phyloP scores from a whole-genome alignment of 1,140 invertebrate species.

The Cyrtorhinus lividipennis region DNA sequence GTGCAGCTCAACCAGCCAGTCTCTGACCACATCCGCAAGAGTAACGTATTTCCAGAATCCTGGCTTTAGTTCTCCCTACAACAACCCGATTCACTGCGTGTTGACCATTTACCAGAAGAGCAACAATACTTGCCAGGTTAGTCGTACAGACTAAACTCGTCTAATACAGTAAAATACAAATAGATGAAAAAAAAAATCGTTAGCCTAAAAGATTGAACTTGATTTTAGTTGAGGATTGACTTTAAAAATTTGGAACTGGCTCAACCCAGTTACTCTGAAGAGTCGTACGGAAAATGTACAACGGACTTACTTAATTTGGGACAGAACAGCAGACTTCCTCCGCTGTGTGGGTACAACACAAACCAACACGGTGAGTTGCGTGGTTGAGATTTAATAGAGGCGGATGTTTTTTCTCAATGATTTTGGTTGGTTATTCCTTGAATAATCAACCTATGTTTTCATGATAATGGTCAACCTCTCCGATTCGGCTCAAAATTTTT shows the following conservation, averaged over 20 bases:
- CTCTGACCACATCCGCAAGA: conserved; percentile 52
- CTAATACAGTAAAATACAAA: background rate
- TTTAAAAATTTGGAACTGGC: conserved; percentile 56
- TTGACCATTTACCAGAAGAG: conserved; percentile 52
- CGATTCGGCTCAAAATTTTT: background rate
- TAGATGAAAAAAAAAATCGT: background rate
- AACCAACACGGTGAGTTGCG: conserved; percentile 52
- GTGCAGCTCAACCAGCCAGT: too few species aligned
- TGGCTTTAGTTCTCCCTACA: conserved; percentile 48
- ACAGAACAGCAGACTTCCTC: conserved; percentile 50
- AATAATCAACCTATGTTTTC: background rate
- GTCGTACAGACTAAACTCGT: conserved; percentile 1
- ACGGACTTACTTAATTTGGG: conserved; percentile 52
- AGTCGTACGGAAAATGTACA: conserved; percentile 43
- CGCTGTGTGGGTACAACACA: conserved; percentile 62
- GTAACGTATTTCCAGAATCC: conserved; percentile 71
- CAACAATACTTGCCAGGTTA: conserved; percentile 56
- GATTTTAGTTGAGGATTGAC: conserved; percentile 52
- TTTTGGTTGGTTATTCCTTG: too few species aligned
- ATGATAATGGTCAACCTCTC: background rate
- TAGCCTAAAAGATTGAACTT: conserved; percentile 24
- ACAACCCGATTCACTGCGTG: conserved; percentile 48
- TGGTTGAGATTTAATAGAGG: too few species aligned
- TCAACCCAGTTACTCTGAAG: conserved; percentile 44
- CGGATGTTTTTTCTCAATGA: too few species aligned